phyloP scores from a whole-genome alignment of 2,888 invertebrate species.

The Venustoraphidia nigricollis region DNA sequence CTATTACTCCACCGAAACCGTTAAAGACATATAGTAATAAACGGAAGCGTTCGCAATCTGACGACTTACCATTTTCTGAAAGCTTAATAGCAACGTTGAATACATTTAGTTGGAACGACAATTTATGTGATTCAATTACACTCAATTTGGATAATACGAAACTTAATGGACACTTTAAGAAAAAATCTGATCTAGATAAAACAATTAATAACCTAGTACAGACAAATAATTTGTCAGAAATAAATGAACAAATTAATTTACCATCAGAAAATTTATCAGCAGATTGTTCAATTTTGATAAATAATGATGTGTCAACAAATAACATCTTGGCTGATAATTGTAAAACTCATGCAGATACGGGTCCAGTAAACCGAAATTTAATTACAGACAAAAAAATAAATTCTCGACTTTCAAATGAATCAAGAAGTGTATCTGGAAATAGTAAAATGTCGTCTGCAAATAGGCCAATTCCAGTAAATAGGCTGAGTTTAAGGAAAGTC shows the following conservation, averaged over 20 bases:
- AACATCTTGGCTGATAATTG: neutral
- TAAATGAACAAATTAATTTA: neutral
- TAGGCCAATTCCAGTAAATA: too few species aligned
- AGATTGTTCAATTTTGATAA: neutral
- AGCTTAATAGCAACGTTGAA: constrained; percentile 10
- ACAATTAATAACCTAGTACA: neutral
- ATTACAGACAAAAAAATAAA: too few species aligned
- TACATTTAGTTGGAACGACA: constrained; percentile 6
- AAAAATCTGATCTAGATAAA: neutral
- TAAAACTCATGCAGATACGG: neutral
- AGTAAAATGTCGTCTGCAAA: too few species aligned
- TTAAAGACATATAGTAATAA: constrained; percentile 21
- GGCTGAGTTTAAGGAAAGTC: too few species aligned
- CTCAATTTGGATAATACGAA: too few species aligned
- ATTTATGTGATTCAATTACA: neutral
- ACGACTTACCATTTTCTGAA: constrained; percentile 15
- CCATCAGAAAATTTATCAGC: neutral
- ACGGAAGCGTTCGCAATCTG: constrained; percentile 14
- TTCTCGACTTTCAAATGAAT: too few species aligned
- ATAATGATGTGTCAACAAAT: neutral
- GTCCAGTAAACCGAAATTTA: too few species aligned
- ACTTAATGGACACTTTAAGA: too few species aligned
- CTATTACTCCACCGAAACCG: neutral
- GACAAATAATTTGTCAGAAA: neutral
- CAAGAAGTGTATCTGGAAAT: too few species aligned